A percentile compares a stretch with the other conserved stretches of the same genome.
Conservation (phyloP, 2,113 vertebrate genomes). For the Grantiella picta region DNA sequence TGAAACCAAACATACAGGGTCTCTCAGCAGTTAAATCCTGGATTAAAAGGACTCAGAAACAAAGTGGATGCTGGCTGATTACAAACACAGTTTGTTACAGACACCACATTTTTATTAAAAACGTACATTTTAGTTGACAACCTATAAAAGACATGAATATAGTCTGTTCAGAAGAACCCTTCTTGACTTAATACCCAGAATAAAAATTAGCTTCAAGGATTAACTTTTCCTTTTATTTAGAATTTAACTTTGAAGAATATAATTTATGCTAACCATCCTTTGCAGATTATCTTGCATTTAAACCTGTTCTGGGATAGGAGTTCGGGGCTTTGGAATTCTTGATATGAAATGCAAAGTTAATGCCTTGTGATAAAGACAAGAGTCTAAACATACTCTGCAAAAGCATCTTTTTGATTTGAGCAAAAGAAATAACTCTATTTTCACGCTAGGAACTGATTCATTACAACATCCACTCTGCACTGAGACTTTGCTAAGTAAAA, state of each 20-base stretch:
- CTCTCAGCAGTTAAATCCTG: background rate
- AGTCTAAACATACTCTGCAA: background rate
- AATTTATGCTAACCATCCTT: slow-evolving; percentile 8
- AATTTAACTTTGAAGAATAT: background rate
- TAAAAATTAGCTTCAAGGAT: slow-evolving; percentile 8
- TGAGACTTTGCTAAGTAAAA: background rate
- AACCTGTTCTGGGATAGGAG: background rate
- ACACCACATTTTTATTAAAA: background rate
- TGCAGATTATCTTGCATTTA: background rate
- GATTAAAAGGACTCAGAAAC: background rate
- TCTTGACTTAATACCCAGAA: background rate
- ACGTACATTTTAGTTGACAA: background rate
- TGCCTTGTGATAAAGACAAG: background rate
- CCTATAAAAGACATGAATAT: background rate
- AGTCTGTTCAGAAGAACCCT: background rate
- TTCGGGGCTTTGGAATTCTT: background rate
- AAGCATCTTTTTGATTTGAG: background rate
- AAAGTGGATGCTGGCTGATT: background rate
- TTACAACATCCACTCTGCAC: background rate
- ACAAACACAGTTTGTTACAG: background rate
- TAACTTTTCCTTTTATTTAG: background rate
- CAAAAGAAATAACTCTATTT: background rate
- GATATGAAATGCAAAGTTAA: background rate
- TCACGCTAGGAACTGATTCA: background rate
- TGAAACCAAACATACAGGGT: background rate